phyloP scores from a whole-genome alignment of 2,797 vertebrate genomes.

The Serranus cabrilla region DNA sequence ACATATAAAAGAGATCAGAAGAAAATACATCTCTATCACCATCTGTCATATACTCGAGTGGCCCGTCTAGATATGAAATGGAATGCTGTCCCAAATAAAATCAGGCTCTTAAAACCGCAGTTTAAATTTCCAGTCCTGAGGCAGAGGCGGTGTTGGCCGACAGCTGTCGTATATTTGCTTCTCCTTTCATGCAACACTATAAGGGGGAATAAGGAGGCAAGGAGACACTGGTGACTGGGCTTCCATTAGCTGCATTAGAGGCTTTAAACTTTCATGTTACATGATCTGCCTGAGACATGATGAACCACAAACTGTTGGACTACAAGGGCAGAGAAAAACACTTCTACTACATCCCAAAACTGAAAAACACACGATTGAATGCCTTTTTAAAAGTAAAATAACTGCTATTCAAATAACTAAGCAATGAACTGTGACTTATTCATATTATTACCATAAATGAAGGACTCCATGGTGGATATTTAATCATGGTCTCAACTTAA shows the following conservation, averaged over 20 bases:
- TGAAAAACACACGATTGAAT: constrained; percentile 7
- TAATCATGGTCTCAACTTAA: not conserved
- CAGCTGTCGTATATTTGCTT: constrained; percentile 48
- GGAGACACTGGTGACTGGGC: constrained; percentile 29
- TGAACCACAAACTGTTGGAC: constrained; percentile 10
- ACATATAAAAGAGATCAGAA: constrained; percentile 30
- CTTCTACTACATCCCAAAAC: not conserved
- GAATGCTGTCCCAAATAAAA: constrained; percentile 53
- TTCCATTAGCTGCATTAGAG: constrained; percentile 54
- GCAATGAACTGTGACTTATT: not conserved
- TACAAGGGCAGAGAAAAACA: not conserved
- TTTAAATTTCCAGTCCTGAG: constrained; percentile 51
- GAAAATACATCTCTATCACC: constrained; percentile 40
- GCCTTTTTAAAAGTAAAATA: not conserved
- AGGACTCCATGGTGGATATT: not conserved
- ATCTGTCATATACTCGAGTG: constrained; percentile 43
- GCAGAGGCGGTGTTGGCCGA: constrained; percentile 4
- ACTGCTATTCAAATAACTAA: not conserved
- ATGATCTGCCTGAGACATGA: constrained; percentile 37
- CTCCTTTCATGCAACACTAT: constrained; percentile 26
- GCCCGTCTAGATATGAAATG: constrained; percentile 35
- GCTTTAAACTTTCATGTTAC: constrained; percentile 46
- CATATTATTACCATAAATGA: not conserved
- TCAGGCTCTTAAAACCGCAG: constrained; percentile 49
- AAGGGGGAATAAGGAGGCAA: constrained; percentile 33